Evolutionary conservation across 2,888 invertebrate species (phyloP).

Genomic region (Altica lythri): DNA sequence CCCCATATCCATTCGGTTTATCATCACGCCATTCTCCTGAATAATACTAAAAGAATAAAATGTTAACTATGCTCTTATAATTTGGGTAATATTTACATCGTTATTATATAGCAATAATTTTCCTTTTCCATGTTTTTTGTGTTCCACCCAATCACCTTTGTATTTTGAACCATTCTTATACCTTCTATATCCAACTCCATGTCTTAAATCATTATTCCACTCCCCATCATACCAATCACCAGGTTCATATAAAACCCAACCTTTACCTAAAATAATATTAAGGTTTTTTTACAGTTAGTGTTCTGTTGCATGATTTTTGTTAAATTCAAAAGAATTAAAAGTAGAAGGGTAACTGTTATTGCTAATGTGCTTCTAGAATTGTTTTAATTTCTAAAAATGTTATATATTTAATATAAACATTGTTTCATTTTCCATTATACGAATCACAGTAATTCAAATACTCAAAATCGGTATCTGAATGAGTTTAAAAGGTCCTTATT

Average conservation of each 20-base stretch:
- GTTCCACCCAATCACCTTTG: constrained; percentile 62
- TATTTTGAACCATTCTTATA: constrained; percentile 63
- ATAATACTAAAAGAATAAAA: constrained; percentile 58
- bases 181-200: constrained; percentile 62
- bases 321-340: no score
- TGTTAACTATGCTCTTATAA: not conserved
- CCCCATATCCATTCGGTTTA: constrained; percentile 63
- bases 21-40: constrained; percentile 65
- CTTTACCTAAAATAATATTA: constrained; percentile 45
- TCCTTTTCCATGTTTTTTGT: constrained; percentile 63
- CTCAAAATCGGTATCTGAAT: no score
- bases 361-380: no score
- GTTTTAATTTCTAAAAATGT: no score
- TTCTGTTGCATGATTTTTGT: no score
- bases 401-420: no score
- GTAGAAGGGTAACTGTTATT: no score
- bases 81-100: constrained; percentile 56
- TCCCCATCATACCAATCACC: constrained; percentile 57
- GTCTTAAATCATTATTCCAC: constrained; percentile 53
- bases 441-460: no score
- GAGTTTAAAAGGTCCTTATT: no score
- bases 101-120: constrained; percentile 66
- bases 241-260: constrained; percentile 52
- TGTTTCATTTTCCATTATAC: no score
- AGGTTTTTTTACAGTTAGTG: no score